Evolutionary conservation across 2,888 invertebrate species (phyloP).

Genomic region (Pterostichus niger): DNA sequence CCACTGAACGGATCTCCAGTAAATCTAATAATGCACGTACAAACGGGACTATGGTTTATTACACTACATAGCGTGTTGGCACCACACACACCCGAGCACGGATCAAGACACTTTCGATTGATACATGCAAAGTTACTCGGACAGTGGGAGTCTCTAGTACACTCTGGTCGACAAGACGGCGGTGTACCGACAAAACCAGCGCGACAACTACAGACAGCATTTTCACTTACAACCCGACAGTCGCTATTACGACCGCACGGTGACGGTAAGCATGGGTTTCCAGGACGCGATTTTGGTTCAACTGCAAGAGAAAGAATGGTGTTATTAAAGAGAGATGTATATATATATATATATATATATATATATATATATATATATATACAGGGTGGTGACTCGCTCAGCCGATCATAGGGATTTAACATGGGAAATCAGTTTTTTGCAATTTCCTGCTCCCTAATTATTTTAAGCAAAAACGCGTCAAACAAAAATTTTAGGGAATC

Average conservation of each 20-base stretch:
- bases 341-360: no score
- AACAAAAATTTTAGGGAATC: no score
- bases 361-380: no score
- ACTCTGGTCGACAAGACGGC: constrained; percentile 85
- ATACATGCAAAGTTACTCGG: constrained; percentile 84
- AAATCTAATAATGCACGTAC: constrained; percentile 84
- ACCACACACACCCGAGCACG: constrained; percentile 84
- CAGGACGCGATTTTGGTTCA: constrained; percentile 67
- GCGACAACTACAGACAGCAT: constrained; percentile 81
- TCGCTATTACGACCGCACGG: constrained; percentile 83
- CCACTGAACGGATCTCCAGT: constrained; percentile 90
- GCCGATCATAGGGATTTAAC: no score
- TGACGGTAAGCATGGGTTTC: constrained; percentile 84
- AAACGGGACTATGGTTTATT: constrained; percentile 86
- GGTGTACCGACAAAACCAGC: constrained; percentile 82
- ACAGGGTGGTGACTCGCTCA: no score
- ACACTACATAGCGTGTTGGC: constrained; percentile 85
- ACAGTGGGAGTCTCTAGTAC: constrained; percentile 86
- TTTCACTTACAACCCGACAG: constrained; percentile 76
- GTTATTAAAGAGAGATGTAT: background rate
- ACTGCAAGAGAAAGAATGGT: constrained; percentile 7
- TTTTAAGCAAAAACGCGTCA: no score
- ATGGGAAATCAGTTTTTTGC: no score
- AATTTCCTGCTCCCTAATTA: no score
- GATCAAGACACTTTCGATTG: constrained; percentile 85